phyloP scores from a whole-genome alignment of 1,140 invertebrate species.

The Temnothorax nylanderi region DNA sequence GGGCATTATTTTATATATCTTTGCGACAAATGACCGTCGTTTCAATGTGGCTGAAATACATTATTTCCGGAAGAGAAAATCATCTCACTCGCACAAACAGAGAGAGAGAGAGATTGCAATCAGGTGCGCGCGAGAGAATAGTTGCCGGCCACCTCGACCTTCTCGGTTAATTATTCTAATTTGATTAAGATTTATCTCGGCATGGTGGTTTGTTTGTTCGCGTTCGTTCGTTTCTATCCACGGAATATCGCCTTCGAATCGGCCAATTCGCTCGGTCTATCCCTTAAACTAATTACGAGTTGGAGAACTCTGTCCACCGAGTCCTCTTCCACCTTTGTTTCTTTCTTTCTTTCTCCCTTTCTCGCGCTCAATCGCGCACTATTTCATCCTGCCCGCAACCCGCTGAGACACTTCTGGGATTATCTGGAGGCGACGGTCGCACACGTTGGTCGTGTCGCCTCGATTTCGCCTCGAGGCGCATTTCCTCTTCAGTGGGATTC shows the following conservation, averaged over 20 bases:
- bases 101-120: slow-evolving; percentile 37
- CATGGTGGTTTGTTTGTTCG: slow-evolving; percentile 28
- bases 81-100: slow-evolving; percentile 4
- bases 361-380: slow-evolving; percentile 13
- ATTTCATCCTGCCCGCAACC: slow-evolving; percentile 3
- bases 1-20: background rate
- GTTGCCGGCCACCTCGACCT: background rate
- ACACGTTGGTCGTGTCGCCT: slow-evolving; percentile 1
- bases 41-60: background rate
- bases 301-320: slow-evolving; percentile 15
- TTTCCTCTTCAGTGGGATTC: slow-evolving; percentile 27
- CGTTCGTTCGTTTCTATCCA: slow-evolving; percentile 24
- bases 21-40: slow-evolving; percentile 1
- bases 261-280: slow-evolving; percentile 35
- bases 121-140: slow-evolving; percentile 21
- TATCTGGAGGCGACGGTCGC: slow-evolving; percentile 16
- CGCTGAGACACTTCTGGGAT: slow-evolving; percentile 26
- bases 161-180: slow-evolving; percentile 63
- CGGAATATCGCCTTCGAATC: slow-evolving; percentile 54
- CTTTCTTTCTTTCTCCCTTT: background rate
- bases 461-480: slow-evolving; percentile 5
- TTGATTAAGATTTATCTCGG: slow-evolving; percentile 61
- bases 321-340: background rate
- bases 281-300: slow-evolving; percentile 58
- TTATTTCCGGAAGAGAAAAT: slow-evolving; percentile 35